These are phyloP conservation scores for Salvelinus sp. DNA, from an alignment of 2,113 vertebrate species.

Conservation along the genomic window DNA sequence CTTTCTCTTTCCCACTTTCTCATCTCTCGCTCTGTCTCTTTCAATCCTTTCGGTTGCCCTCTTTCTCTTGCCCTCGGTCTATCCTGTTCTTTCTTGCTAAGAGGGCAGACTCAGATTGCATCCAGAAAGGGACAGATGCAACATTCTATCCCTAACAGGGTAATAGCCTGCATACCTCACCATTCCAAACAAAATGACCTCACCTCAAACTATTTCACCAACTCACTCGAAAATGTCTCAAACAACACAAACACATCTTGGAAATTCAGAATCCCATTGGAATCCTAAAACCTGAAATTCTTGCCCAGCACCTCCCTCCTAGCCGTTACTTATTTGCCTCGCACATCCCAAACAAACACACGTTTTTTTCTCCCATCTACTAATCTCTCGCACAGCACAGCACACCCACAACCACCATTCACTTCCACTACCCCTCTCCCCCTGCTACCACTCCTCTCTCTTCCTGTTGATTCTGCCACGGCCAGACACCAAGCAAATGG, in stretches of 20 bases:
- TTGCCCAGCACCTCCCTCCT: conserved; percentile 27
- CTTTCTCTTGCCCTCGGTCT: no score
- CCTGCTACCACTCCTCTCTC: conserved; percentile 9
- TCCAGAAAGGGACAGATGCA: conserved; percentile 30
- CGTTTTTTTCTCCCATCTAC: conserved; percentile 27
- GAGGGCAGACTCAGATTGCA: background rate
- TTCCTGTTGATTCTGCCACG: conserved; percentile 57
- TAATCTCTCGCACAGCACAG: conserved; percentile 32
- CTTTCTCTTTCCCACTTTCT: background rate
- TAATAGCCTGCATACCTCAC: conserved; percentile 48
- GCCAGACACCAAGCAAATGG: conserved; percentile 70
- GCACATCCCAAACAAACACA: conserved; percentile 16
- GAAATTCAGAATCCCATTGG: conserved; percentile 23
- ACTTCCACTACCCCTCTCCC: background rate
- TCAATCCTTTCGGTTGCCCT: no score
- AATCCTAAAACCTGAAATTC: no score
- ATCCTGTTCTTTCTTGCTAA: no score
- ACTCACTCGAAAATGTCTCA: background rate
- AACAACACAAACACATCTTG: conserved; percentile 33
- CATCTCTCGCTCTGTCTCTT: background rate
- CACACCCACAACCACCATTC: conserved; percentile 39
- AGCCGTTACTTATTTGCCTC: background rate
- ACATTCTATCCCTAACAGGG: conserved; percentile 31
- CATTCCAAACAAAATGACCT: conserved; percentile 47
- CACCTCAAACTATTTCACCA: no score